These are phyloP conservation scores for Scartelaos histophorus DNA, from an alignment of 2,113 vertebrate species.

Conservation along the genomic window DNA sequence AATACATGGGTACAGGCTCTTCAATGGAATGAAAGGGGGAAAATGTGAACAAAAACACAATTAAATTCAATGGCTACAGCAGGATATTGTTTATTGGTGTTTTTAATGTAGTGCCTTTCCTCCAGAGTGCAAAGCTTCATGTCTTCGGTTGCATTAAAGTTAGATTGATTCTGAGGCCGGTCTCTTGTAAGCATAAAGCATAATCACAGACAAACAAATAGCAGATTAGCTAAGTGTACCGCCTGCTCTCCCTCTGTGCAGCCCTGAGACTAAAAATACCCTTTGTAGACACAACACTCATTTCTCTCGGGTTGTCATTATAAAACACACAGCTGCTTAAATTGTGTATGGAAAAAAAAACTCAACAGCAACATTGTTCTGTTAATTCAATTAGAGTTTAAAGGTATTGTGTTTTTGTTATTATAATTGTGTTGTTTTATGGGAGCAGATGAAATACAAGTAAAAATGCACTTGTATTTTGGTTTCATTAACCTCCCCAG, in stretches of 20 bases:
- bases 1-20: neutral
- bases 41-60: neutral
- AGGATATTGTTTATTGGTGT: neutral
- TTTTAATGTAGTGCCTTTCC: neutral
- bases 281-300: constrained; percentile 3
- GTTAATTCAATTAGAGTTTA: constrained; percentile 5
- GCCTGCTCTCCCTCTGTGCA: neutral
- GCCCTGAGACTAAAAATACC: neutral
- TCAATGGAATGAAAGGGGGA: neutral
- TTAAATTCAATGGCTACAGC: neutral
- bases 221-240: constrained; percentile 2
- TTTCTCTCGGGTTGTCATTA: constrained; percentile 1
- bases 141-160: neutral
- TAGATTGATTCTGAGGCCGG: neutral
- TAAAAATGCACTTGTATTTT: neutral
- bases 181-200: neutral
- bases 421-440: neutral
- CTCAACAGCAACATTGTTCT: neutral
- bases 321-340: constrained; percentile 1
- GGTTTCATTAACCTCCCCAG: neutral
- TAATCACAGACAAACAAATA: constrained; percentile 6
- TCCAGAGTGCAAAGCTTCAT: neutral
- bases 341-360: neutral
- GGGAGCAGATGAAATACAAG: neutral
- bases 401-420: neutral